Conservation (phyloP, 2,797 vertebrate genomes). For the Iguana delicatissima region DNA sequence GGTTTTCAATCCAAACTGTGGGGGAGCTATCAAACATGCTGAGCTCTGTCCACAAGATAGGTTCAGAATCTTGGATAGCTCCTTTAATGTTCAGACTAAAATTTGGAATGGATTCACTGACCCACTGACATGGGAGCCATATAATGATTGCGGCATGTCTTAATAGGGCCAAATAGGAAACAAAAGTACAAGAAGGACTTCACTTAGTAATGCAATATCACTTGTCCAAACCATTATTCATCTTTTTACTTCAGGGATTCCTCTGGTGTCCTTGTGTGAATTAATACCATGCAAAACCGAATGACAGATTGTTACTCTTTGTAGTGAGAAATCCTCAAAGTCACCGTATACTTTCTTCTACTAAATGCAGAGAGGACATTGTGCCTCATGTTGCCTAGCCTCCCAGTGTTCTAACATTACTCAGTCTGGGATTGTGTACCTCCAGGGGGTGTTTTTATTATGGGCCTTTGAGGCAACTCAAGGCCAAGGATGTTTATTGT, state of each 20-base stretch:
- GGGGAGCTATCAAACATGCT: background rate
- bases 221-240: background rate
- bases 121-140: too few species aligned
- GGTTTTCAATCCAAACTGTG: too few species aligned
- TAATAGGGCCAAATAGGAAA: background rate
- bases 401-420: background rate
- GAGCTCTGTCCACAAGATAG: background rate
- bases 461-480: slow-evolving; percentile 44
- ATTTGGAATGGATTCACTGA: too few species aligned
- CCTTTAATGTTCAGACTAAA: background rate
- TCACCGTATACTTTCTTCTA: background rate
- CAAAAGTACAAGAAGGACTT: background rate
- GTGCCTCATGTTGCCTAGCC: too few species aligned
- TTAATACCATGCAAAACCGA: background rate
- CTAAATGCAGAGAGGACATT: background rate
- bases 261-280: background rate
- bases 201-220: background rate
- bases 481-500: background rate
- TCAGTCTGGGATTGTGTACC: background rate
- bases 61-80: background rate
- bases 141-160: too few species aligned
- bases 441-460: background rate
- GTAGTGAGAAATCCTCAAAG: background rate
- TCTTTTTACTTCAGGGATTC: background rate
- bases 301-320: background rate